phyloP scores from a whole-genome alignment of 35 echinoderm and acorn worm genomes.

The Ptychodera flava region DNA sequence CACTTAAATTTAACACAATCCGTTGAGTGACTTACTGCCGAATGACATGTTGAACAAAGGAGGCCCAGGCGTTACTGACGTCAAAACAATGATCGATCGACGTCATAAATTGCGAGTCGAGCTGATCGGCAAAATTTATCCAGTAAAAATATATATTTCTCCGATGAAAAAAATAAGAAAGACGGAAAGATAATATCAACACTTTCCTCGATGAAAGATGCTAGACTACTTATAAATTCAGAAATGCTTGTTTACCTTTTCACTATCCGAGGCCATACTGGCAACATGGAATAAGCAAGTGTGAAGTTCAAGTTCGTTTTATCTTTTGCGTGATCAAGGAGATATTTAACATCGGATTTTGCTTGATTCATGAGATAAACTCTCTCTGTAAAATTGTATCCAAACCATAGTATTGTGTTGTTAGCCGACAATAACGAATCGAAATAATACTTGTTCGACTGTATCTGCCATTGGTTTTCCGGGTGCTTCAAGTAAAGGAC shows the following conservation, averaged over 20 bases:
- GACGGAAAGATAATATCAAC: neutral
- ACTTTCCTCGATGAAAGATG: neutral
- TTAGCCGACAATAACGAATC: neutral
- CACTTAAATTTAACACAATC: too few species aligned
- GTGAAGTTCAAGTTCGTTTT: neutral
- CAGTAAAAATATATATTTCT: too few species aligned
- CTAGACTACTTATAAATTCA: neutral
- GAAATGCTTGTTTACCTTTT: neutral
- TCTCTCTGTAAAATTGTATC: neutral
- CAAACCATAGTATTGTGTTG: neutral
- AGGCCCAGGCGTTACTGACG: neutral
- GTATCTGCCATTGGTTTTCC: neutral
- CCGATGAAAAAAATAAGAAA: neutral
- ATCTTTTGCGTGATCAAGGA: neutral
- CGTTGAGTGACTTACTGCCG: neutral
- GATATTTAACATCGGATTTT: neutral
- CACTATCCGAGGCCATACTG: neutral
- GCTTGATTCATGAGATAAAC: neutral
- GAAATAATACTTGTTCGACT: neutral
- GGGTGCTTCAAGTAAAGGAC: neutral
- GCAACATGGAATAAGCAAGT: neutral
- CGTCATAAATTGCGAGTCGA: neutral
- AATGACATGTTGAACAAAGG: neutral
- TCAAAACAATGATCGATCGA: neutral
- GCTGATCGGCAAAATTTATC: neutral